Percentiles rank a stretch among this genome's conserved stretches.
phyloP scores from a whole-genome alignment of 2,797 vertebrate species.

The Acrocephalus scirpaceus region DNA sequence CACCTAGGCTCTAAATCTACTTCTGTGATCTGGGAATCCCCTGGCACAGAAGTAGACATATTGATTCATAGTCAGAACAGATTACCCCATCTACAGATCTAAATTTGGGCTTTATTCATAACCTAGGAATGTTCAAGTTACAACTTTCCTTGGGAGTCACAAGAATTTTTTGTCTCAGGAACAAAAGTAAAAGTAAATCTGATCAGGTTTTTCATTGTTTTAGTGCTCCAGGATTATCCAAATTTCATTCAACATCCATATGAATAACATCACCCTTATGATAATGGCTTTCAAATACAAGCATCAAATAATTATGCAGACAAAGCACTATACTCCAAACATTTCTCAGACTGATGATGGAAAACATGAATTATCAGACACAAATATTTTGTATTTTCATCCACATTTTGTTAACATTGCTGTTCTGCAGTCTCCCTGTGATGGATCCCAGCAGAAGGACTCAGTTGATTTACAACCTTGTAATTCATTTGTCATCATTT shows the following conservation, averaged over 20 bases:
- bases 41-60: neutral
- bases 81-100: neutral
- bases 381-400: constrained; percentile 28
- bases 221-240: neutral
- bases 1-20: neutral
- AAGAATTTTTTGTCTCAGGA: neutral
- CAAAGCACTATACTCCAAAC: neutral
- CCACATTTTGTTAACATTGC: constrained; percentile 1
- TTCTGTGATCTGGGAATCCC: neutral
- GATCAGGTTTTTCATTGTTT: neutral
- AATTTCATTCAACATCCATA: neutral
- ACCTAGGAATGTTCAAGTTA: neutral
- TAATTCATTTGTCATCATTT: constrained; percentile 52
- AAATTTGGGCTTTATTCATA: neutral
- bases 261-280: neutral
- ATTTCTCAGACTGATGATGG: neutral
- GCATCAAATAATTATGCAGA: neutral
- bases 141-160: neutral
- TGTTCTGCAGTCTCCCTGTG: neutral
- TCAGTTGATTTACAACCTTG: constrained; percentile 59
- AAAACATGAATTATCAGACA: constrained; percentile 28
- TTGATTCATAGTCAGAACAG: neutral
- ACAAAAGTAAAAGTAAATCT: neutral
- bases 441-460: constrained; percentile 31
- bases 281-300: neutral